Percentiles rank a stretch among this genome's conserved stretches.
phyloP scores from a whole-genome alignment of 2,113 vertebrate genomes.

The Sinocyclocheilus rhinocerous region DNA sequence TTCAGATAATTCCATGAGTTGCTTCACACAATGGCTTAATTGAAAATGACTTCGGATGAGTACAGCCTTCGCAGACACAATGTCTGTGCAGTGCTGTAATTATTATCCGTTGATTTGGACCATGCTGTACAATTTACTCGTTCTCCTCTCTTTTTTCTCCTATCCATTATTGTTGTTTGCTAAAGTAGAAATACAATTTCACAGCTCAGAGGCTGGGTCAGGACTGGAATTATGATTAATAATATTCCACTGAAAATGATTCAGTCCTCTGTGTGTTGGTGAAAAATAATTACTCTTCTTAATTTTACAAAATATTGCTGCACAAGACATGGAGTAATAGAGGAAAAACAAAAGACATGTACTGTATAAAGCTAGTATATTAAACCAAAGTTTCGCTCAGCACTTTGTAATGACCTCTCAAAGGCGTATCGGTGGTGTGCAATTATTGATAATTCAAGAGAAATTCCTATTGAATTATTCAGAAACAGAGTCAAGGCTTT shows the following conservation, averaged over 20 bases:
- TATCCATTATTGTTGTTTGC: slow-evolving; percentile 78
- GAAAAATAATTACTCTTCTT: slow-evolving; percentile 80
- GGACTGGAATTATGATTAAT: slow-evolving; percentile 75
- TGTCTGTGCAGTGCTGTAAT: slow-evolving; percentile 64
- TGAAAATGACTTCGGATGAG: slow-evolving; percentile 68
- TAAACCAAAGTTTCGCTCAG: background rate
- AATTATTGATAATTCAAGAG: slow-evolving; percentile 39
- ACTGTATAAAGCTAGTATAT: background rate
- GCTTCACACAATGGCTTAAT: slow-evolving; percentile 71
- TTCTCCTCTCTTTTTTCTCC: slow-evolving; percentile 57
- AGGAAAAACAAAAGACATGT: slow-evolving; percentile 4
- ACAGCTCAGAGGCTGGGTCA: slow-evolving; percentile 74
- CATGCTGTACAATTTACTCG: slow-evolving; percentile 59
- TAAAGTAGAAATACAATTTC: slow-evolving; percentile 79
- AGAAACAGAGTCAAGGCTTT: slow-evolving; percentile 20
- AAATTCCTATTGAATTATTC: slow-evolving; percentile 37
- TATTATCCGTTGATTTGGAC: slow-evolving; percentile 66
- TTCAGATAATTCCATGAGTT: slow-evolving; percentile 48
- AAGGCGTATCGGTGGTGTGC: background rate
- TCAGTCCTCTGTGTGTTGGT: slow-evolving; percentile 69
- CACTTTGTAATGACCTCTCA: slow-evolving; percentile 18
- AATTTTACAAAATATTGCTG: slow-evolving; percentile 80
- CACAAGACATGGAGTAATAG: slow-evolving; percentile 70
- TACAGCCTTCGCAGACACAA: slow-evolving; percentile 63
- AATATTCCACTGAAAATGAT: slow-evolving; percentile 74